Evolutionary conservation across 2,888 invertebrate genomes (phyloP).

Genomic region (Mesochorus sp.): DNA sequence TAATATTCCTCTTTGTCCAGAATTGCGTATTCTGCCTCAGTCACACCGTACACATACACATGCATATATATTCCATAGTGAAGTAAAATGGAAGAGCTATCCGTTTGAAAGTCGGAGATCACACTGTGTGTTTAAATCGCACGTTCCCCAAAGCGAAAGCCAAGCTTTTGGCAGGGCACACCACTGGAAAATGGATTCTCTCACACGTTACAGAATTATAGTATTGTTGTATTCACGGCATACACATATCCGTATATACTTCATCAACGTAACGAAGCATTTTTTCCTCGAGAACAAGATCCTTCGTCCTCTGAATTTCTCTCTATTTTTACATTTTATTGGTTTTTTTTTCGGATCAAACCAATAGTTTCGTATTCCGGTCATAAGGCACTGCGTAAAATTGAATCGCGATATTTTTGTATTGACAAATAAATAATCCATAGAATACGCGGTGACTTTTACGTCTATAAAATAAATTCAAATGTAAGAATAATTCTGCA

Average conservation of each 20-base stretch:
- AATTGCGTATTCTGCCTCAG: conserved; percentile 58
- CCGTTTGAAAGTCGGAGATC: conserved; percentile 38
- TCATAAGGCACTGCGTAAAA: too few species aligned
- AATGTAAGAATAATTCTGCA: too few species aligned
- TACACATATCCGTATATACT: conserved; percentile 21
- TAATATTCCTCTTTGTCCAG: conserved; percentile 76
- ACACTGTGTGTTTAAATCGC: conserved; percentile 12
- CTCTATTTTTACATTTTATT: too few species aligned
- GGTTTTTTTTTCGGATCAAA: neutral
- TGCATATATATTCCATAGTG: conserved; percentile 6
- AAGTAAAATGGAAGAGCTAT: conserved; percentile 13
- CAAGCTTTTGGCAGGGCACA: conserved; percentile 62
- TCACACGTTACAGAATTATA: conserved; percentile 16
- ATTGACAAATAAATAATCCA: too few species aligned
- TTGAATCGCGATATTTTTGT: too few species aligned
- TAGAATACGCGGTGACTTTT: too few species aligned
- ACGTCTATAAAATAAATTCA: too few species aligned
- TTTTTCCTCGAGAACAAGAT: conserved; percentile 40
- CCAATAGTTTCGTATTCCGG: neutral
- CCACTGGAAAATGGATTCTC: conserved; percentile 32
- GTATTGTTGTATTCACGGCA: conserved; percentile 35
- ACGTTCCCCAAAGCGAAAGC: conserved; percentile 5
- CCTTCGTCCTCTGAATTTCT: neutral
- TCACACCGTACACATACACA: neutral
- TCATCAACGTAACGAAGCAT: conserved; percentile 65